Evolutionary conservation across 2,113 vertebrate genomes (phyloP).

Genomic region (Onychorhynchus coronatus): DNA sequence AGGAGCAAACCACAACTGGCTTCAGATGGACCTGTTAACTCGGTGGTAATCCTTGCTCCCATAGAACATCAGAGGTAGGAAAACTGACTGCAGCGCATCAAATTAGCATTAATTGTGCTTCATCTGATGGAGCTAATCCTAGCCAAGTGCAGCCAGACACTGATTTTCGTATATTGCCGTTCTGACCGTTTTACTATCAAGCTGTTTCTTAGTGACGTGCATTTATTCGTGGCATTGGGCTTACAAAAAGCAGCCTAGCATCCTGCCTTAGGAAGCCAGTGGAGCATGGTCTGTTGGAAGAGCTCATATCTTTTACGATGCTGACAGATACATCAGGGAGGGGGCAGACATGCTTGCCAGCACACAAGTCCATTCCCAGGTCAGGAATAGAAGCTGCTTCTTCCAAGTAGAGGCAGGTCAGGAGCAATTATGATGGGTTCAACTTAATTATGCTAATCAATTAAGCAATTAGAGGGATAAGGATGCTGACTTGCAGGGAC

Average conservation of each 20-base stretch:
- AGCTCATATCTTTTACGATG: not conserved
- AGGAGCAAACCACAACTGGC: not conserved
- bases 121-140: not conserved
- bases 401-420: not conserved
- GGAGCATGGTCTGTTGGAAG: not conserved
- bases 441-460: not conserved
- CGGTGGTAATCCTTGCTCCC: not conserved
- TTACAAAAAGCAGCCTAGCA: not conserved
- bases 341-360: not conserved
- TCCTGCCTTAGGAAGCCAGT: not conserved
- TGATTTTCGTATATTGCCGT: not conserved
- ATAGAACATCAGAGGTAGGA: not conserved
- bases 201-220: not conserved
- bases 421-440: not conserved
- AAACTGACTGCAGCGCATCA: not conserved
- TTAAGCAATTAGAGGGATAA: not conserved
- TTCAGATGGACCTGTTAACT: not conserved
- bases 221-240: not conserved
- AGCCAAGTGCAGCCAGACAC: not conserved
- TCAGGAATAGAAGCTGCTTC: not conserved
- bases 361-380: not conserved
- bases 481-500: not conserved
- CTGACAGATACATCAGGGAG: not conserved
- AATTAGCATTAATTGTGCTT: constrained; percentile 16
- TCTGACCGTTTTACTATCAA: not conserved